Evolutionary conservation across 2,797 vertebrate species (phyloP), one percentile per base, ranked within the genome.

Genomic region (Chrysolophus pictus): DNA sequence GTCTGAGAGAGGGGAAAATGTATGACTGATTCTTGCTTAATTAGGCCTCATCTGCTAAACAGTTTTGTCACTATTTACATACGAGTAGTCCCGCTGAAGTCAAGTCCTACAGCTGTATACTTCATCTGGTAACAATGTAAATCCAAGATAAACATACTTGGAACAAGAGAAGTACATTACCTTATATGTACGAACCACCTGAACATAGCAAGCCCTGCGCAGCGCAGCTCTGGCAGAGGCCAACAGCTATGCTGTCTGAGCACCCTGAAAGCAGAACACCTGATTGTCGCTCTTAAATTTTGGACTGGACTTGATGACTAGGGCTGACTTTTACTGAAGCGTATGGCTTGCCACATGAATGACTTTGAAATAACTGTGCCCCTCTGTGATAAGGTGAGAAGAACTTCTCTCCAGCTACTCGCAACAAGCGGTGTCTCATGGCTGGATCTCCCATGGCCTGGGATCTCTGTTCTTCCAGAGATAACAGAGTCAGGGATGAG

Each of bases 181-280:
- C 95, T 95, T 95, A 96, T 96, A 96, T 91, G 95, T 94, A 96
- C 4, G 93, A 81, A 93, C 74, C 84, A 96, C 96, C 96, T 96
- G 90, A 90, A 33, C 14, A 18, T 2, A 90, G 91, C 85, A 69
- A 92, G 74, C 5, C 33, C 92, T 69, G 78, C 3, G 82, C 69
- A 15, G 0, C 9, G 44, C 47, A n/a, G 0, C 26, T 55, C 84
- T 91, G 89, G 82, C 75, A 65, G 90, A 76, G 39, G 84, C 87
- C 64, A 84, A 68, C 59, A 78, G 69, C 82, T 80, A 74, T 91
- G 58, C 72, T 33, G 8, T 85, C 93, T 69, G 92, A 91, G 42
- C 72, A 51, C 37, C 37, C 69, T 80, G 69, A 41, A 91, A 87
- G 71, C 0, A 2, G 37, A 80, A 37, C 65, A 74, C 58, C 62